These are phyloP conservation scores for Polylopha cassiicola DNA, from an alignment of 2,888 invertebrate genomes.

Conservation along the genomic window DNA sequence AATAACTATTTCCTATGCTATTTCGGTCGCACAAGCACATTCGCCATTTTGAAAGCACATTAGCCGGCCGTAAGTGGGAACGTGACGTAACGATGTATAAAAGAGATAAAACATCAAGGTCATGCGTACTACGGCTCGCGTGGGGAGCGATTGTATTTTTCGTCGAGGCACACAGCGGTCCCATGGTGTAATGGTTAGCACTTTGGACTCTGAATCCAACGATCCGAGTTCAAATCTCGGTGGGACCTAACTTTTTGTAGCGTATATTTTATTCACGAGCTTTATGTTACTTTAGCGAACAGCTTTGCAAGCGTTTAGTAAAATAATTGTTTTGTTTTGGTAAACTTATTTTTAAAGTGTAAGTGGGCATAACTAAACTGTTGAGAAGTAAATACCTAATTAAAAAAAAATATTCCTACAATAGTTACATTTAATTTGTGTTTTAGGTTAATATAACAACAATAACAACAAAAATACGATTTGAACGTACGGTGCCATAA, in stretches of 20 bases:
- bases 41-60: slow-evolving; percentile 12
- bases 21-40: not conserved
- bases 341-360: no score
- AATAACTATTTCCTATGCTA: not conserved
- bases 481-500: no score
- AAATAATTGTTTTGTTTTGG: no score
- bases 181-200: slow-evolving; percentile 84
- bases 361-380: no score
- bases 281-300: not conserved
- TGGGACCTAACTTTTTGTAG: slow-evolving; percentile 75
- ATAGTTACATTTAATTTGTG: no score
- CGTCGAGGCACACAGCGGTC: slow-evolving; percentile 29
- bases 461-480: no score
- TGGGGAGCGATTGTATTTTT: slow-evolving; percentile 30
- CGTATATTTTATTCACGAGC: not conserved
- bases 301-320: no score
- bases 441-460: no score
- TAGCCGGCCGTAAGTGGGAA: not conserved
- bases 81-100: slow-evolving; percentile 12
- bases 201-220: slow-evolving; percentile 85
- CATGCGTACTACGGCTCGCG: slow-evolving; percentile 41
- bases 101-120: slow-evolving; percentile 25
- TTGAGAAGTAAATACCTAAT: no score
- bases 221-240: slow-evolving; percentile 90
- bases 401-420: no score